Base-by-base conservation (phyloP, 2,797 vertebrate genomes). In the Hydrophis major region DNA sequence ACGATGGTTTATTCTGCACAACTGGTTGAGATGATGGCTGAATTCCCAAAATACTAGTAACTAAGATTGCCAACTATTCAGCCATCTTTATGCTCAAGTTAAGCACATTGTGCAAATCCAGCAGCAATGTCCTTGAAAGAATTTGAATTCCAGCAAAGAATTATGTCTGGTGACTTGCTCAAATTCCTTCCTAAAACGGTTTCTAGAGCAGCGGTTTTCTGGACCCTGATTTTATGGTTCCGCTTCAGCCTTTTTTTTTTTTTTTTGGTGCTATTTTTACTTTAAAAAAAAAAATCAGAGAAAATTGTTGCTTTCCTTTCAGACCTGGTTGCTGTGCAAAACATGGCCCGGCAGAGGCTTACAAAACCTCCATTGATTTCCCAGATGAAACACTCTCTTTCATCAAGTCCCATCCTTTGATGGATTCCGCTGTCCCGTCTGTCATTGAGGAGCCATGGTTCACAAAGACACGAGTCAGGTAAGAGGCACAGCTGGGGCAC, bases 401-500 rank as follows among this genome's bases (percentile, higher is more conserved):
- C 98, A 99, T 99, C 98, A 99, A 99, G 96, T 99, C 99, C 93
- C 99, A 99, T 96, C 99, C 99, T 7, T 97, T 99, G 94, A 99
- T 99, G 99, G 99, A 99, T 96, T 97, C 98, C 16, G 98, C 99
- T 0, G 98, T 99, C 93, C 99, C 99, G 1, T 99, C 99, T n/a
- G 97, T 99, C 7, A 97, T 98, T 13, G 99, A 99, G 1, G 99
- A 99, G 96, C 99, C 99, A 4, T 99, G 99, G 99, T 99, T 99
- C 98, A 99, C 99, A 74, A 99, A 99, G 98, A 99, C 99, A 10
- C 98, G 99, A 61, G 99, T 99, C 98, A 98, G 99, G 99, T 99
- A 98, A 83, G 92, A 61, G 83, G 13, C 88, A 60, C 18, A 4
- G 0, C 86, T 61, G 66, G 89, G 18, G 89, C 91, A 13, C n/a